Evolutionary conservation across 2,797 vertebrate genomes (phyloP).

Genomic region (Streptopelia turtur): DNA sequence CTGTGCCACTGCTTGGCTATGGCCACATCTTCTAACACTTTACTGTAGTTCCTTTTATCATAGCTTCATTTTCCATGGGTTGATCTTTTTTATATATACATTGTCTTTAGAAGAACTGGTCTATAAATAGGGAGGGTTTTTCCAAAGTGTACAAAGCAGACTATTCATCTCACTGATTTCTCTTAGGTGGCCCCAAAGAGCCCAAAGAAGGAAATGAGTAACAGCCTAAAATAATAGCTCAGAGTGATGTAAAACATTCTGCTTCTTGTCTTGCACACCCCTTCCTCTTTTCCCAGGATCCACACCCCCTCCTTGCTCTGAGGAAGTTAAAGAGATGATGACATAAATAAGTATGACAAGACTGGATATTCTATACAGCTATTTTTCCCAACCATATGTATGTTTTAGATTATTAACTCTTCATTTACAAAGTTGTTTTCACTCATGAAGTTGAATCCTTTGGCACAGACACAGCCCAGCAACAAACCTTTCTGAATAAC

Average conservation of each 20-base stretch:
- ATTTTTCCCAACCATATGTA: not conserved
- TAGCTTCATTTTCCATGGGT: not conserved
- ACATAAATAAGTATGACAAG: not conserved
- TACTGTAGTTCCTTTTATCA: not conserved
- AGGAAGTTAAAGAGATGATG: not conserved
- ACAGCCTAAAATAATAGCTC: not conserved
- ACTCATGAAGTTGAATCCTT: not conserved
- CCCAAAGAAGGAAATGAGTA: not conserved
- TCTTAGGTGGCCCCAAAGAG: not conserved
- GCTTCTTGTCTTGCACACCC: not conserved
- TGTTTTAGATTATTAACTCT: not conserved
- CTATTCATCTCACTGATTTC: not conserved
- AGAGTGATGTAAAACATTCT: constrained; percentile 5
- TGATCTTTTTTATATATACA: not conserved
- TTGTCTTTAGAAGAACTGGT: not conserved
- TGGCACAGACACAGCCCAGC: not conserved
- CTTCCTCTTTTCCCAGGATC: constrained; percentile 7
- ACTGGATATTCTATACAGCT: not conserved
- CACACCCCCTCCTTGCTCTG: not conserved
- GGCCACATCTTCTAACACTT: not conserved
- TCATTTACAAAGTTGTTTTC: not conserved
- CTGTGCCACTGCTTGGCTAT: not conserved
- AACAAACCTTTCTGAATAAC: not conserved
- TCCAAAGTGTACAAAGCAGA: not conserved
- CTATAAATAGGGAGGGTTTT: not conserved